Base-by-base conservation (phyloP, 2,888 invertebrate species). In the Drosophila fulvimacula region DNA sequence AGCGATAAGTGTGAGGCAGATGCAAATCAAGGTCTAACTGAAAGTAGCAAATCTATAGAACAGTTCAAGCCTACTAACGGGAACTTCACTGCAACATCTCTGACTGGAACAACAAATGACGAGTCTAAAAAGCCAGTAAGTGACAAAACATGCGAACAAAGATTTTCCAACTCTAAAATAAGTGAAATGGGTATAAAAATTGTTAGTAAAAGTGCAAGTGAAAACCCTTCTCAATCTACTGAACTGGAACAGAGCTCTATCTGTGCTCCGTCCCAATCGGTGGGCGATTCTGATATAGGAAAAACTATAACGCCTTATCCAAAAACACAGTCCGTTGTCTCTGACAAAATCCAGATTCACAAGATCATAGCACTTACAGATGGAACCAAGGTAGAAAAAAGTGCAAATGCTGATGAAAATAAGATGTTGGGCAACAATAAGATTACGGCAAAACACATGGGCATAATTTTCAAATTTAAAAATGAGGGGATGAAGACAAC, bases 81-180 rank as follows among this genome's bases (percentile, higher is more conserved):
- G 5, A 46, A 17, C 10, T 11, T 11, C 17, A 30, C 30, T 13
- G 19, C 19, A 30, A 6, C 17, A 30, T 7, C 48, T 19, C 3
- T 4, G 17, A 13, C 6, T 13, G 48, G 48, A 19, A 7, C 48
- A 13, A 19, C 32, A 15, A 19, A 1, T 0, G 30, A 32, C 19
- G 19, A 48, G 3, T 17, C 27, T 11, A 27, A 48, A 48, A 48
- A 48, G 17, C 46, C 46, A 30, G 27, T 48, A 48, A 48, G 46
- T 48, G 46, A 48, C 17, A 48, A 30, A 11, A 32, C 19, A 15
- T 32, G 13, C 49, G 32, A 32, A 19, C 32, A 49, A 19, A 24
- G n/a, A 17, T 3, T 36, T 3, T 27, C 24, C 24, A 24, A 11
- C 9, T 5, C 27, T 9, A 52, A 24, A 19, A 24, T 21, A 36